Base-by-base conservation (phyloP, 2,888 invertebrate genomes). In the Orgyia antiqua region DNA sequence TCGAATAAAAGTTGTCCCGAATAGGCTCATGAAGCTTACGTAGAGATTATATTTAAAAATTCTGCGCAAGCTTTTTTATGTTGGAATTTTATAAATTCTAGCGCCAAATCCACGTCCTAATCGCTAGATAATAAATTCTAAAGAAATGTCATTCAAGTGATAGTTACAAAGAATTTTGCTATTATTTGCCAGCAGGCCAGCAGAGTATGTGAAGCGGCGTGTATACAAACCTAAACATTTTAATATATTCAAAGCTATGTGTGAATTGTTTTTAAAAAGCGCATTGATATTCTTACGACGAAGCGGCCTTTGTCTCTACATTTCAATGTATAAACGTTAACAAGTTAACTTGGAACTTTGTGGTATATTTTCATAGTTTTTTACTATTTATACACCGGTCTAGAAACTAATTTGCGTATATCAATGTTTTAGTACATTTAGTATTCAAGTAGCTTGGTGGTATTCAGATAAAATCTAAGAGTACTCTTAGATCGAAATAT, bases 221-320 rank as follows among this genome's bases (percentile, higher is more conserved):
- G 13, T 31, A 42, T 42, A 42, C 36, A 39, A 42, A 40, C 38
- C 28, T 39, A 27, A 39, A 34, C 32, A 34, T 40, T 42, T 36
- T 19, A 33, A 4, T 20, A 9, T 20, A 20, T 20, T n/a, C 20
- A 20, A 8, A 11, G 13, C 27, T 31, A 39, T 36, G 48, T 50
- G 51, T 29, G 51, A 58, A 59, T 45, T 39, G 40, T 42, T 51
- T 49, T 33, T 43, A 47, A 49, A 10, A 45, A 42, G 42, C 29
- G 9, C 39, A 47, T 60, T 47, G 43, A 21, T 18, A 61, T 61
- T 51, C 58, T 26, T 23, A 19, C 27, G 27, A 12, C 6, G 27
- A 21, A 24, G 18, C 1, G 6, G 23, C 4, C 4, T 10, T 23
- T 10, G 23, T 23, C 10, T 30, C 33, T 29, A 35, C 51, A 53